These are phyloP conservation scores for Oryctes rhinoceros DNA, from an alignment of 1,140 invertebrate genomes.

Conservation along the genomic window DNA sequence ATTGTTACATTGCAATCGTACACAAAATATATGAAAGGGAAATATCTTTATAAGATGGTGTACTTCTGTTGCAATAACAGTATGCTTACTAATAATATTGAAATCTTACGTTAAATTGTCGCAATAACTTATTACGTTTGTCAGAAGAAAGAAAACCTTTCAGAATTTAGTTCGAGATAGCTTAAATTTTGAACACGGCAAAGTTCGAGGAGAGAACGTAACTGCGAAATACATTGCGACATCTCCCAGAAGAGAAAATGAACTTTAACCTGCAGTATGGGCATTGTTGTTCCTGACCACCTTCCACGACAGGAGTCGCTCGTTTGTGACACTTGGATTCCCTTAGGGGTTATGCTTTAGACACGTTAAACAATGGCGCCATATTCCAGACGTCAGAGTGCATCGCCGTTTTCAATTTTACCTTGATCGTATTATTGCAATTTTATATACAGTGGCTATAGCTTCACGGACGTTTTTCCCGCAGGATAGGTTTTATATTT, in stretches of 20 bases:
- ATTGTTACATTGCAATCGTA: too few species aligned
- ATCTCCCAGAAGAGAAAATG: constrained; percentile 31
- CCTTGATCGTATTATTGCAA: background rate
- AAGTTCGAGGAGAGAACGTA: background rate
- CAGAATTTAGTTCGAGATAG: background rate
- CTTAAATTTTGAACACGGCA: background rate
- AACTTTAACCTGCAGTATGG: constrained; percentile 29
- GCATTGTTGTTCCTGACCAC: constrained; percentile 39
- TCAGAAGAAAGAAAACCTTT: background rate
- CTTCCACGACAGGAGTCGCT: constrained; percentile 36
- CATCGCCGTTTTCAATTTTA: constrained; percentile 28
- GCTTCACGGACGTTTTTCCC: too few species aligned
- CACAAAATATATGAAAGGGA: too few species aligned
- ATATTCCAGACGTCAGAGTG: constrained; percentile 7
- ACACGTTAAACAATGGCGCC: constrained; percentile 11
- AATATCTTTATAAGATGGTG: too few species aligned
- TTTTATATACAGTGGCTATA: background rate
- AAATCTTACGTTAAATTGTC: too few species aligned
- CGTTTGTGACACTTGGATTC: constrained; percentile 27
- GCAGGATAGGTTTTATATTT: too few species aligned
- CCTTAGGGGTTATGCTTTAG: constrained; percentile 25
- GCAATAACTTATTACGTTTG: too few species aligned
- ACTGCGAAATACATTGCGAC: constrained; percentile 25
- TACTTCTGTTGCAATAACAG: too few species aligned
- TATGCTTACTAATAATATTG: too few species aligned